Evolutionary conservation across 53 echinoderm and acorn worm genomes (phyloP).

Genomic region (Actinopyga echinites): DNA sequence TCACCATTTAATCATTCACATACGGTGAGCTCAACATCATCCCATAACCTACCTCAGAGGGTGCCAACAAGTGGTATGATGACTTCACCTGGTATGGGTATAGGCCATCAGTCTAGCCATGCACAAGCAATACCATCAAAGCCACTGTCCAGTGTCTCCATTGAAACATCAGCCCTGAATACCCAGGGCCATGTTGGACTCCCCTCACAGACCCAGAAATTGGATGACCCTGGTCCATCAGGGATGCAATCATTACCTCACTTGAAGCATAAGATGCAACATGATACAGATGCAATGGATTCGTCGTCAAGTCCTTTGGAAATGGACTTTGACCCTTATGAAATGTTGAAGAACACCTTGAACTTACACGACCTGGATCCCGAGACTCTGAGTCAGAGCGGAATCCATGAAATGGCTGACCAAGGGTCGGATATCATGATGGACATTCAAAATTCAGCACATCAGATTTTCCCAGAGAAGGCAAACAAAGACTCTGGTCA

Average conservation of each 20-base stretch:
- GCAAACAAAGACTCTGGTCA: slow-evolving; percentile 10
- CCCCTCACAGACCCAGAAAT: background rate
- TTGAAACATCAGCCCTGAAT: no score
- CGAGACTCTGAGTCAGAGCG: background rate
- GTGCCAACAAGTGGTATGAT: no score
- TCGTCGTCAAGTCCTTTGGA: slow-evolving; percentile 33
- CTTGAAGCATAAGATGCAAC: background rate
- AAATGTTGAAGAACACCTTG: slow-evolving; percentile 80
- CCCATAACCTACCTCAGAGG: no score
- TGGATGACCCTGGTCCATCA: background rate
- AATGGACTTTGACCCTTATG: slow-evolving; percentile 84
- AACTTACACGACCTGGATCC: slow-evolving; percentile 49
- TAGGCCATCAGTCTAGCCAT: no score
- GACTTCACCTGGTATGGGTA: no score
- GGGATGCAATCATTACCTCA: background rate
- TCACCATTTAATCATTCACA: no score
- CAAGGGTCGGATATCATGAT: background rate
- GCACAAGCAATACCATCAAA: no score
- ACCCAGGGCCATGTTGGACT: background rate
- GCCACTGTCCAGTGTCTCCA: no score
- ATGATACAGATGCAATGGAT: slow-evolving; percentile 11
- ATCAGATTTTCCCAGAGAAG: background rate
- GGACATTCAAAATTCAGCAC: slow-evolving; percentile 20
- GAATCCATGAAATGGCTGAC: background rate
- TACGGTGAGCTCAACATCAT: no score